Evolutionary conservation across 2,888 invertebrate genomes (phyloP), one percentile per base, ranked within the genome.

Genomic region (Beris morrisii): DNA sequence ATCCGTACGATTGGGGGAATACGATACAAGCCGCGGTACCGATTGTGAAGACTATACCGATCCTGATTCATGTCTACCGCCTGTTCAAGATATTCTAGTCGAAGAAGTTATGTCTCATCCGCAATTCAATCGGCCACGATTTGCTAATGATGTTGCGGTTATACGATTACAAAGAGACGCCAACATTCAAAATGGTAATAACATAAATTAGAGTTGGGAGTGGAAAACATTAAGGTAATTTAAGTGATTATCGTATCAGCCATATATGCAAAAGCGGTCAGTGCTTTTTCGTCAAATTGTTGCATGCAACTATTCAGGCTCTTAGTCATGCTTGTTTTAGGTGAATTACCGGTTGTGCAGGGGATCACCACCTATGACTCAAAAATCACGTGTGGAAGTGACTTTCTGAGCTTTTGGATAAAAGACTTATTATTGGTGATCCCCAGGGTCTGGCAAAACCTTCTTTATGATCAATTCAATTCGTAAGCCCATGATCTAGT

Each of bases 61-160:
- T 48, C 45, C 68, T 7, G 67, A 43, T 5, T 69, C 72, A 0
- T 83, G 84, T 69, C 75, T 77, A 15, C 80, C 78, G 6, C 77
- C 78, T 2, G 74, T 76, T 5, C 82, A 83, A 73, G 81, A 82
- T 50, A 74, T 72, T 61, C 76, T 73, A 6, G 70, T 80, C 9
- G 75, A 72, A 4, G 69, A 74, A 52, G 73, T 80, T 15, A 80
- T 83, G 13, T 74, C 80, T 3, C 88, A 88, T 76, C 82, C 84
- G 0, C 78, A 80, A 4, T 88, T 85, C 70, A 82, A 67, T 5
- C 68, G 69, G 2, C 64, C 70, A 0, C 73, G 72, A 31, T 74
- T 81, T 15, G 75, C 78, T 12, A 78, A 88, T 70, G 89, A 89
- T 71, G 83, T 89, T 56, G 88, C 84, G 1, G 74, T 89, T 5